Conservation (phyloP, 2,797 vertebrate genomes). For the Sebastes wilsoni region DNA sequence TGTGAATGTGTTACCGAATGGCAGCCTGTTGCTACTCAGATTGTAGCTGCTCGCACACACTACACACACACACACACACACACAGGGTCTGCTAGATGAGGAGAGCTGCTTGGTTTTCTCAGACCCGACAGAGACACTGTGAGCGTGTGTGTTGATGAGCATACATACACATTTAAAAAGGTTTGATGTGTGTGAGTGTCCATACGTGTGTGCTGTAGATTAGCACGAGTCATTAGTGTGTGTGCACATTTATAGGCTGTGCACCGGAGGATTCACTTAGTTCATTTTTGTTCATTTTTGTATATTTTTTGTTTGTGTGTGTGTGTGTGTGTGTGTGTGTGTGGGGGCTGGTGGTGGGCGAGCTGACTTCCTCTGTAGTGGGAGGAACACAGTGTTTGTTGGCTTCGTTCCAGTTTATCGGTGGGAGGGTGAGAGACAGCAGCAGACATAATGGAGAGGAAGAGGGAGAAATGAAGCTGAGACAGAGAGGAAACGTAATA, state of each 20-base stretch:
- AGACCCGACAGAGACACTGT: slow-evolving; percentile 19
- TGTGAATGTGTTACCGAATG: slow-evolving; percentile 27
- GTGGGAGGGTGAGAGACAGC: slow-evolving; percentile 72
- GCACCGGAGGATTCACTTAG: slow-evolving; percentile 8
- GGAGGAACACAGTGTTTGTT: slow-evolving; percentile 69
- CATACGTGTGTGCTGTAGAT: slow-evolving; percentile 15
- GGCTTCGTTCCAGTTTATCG: slow-evolving; percentile 69
- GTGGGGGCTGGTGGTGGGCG: slow-evolving; percentile 60
- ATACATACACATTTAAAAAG: neutral
- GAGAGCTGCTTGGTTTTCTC: slow-evolving; percentile 38
- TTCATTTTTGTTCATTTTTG: neutral
- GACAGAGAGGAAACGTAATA: slow-evolving; percentile 42
- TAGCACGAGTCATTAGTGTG: slow-evolving; percentile 18
- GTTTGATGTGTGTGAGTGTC: slow-evolving; percentile 18
- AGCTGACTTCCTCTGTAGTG: slow-evolving; percentile 71
- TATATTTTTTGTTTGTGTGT: slow-evolving; percentile 11
- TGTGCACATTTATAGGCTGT: slow-evolving; percentile 6
- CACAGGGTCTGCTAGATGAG: neutral
- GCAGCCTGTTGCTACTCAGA: slow-evolving; percentile 36
- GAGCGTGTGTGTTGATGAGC: neutral
- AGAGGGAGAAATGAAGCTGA: slow-evolving; percentile 32
- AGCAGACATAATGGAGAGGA: slow-evolving; percentile 42
- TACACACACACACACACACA: neutral
- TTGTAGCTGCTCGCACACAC: slow-evolving; percentile 5
- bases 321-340: slow-evolving; percentile 18